Evolutionary conservation across 2,113 vertebrate genomes (phyloP).

Genomic region (Hucho hucho): DNA sequence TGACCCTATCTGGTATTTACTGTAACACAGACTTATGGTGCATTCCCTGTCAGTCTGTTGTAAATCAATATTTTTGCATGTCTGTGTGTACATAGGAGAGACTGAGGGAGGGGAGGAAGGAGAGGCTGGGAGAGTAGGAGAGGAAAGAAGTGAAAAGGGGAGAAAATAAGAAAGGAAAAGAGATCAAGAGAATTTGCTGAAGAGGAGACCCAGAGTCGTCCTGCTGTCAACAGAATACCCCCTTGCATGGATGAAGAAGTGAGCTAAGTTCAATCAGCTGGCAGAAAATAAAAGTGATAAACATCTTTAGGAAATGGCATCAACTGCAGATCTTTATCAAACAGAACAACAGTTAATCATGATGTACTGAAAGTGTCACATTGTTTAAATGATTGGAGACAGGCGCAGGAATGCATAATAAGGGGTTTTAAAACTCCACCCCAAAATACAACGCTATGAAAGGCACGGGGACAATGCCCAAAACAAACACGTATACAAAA

Average conservation of each 20-base stretch:
- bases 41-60: neutral
- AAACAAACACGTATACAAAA: no score
- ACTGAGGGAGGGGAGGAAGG: conserved; percentile 41
- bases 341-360: no score
- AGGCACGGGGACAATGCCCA: no score
- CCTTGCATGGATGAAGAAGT: neutral
- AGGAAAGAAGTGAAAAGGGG: conserved; percentile 45
- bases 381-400: no score
- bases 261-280: no score
- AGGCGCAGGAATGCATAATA: no score
- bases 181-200: conserved; percentile 70
- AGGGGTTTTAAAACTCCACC: no score
- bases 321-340: no score
- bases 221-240: neutral
- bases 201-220: conserved; percentile 69
- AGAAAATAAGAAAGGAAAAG: conserved; percentile 63
- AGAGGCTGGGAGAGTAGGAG: conserved; percentile 60
- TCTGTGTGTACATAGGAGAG: conserved; percentile 49
- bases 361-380: no score
- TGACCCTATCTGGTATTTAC: neutral
- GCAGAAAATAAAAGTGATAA: no score
- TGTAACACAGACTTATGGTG: neutral
- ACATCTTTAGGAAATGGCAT: no score
- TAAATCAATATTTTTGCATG: conserved; percentile 29
- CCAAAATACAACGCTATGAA: no score